Conservation (phyloP, 2,797 vertebrate species). For the Furcifer pardalis region DNA sequence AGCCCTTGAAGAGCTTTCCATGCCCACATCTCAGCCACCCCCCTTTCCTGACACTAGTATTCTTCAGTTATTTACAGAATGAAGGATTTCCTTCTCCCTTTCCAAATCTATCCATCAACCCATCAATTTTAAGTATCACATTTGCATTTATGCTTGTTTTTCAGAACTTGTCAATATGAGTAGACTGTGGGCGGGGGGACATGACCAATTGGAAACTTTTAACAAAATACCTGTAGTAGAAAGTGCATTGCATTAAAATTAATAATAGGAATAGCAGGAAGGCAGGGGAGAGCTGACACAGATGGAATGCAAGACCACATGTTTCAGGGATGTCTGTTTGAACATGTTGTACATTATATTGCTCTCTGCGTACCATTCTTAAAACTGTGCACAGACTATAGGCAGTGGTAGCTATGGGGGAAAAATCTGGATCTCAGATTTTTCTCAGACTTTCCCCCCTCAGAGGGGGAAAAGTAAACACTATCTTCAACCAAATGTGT, state of each 20-base stretch:
- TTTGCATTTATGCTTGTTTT: neutral
- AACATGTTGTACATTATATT: neutral
- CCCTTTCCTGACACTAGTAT: too few relatives aligned
- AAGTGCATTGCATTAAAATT: neutral
- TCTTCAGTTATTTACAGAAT: neutral
- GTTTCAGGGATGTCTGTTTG: conserved; percentile 3
- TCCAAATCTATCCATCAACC: neutral
- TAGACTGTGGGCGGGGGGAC: neutral
- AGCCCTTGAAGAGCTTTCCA: too few relatives aligned
- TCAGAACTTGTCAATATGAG: neutral
- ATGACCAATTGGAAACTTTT: neutral
- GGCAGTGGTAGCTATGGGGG: neutral
- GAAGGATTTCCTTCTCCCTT: neutral
- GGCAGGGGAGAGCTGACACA: neutral
- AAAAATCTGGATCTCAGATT: conserved; percentile 20
- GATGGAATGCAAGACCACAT: conserved; percentile 1
- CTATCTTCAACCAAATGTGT: conserved; percentile 15
- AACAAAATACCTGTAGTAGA: conserved; percentile 9
- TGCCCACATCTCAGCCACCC: too few relatives aligned
- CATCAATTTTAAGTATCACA: neutral
- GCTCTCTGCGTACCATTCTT: neutral
- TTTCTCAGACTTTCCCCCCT: too few relatives aligned
- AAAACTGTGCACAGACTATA: neutral
- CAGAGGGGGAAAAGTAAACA: too few relatives aligned
- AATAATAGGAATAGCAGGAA: neutral